phyloP scores from a whole-genome alignment of 30 jellyfish, hydroid and myxozoan genomes.

The Clytia hemisphaerica region DNA sequence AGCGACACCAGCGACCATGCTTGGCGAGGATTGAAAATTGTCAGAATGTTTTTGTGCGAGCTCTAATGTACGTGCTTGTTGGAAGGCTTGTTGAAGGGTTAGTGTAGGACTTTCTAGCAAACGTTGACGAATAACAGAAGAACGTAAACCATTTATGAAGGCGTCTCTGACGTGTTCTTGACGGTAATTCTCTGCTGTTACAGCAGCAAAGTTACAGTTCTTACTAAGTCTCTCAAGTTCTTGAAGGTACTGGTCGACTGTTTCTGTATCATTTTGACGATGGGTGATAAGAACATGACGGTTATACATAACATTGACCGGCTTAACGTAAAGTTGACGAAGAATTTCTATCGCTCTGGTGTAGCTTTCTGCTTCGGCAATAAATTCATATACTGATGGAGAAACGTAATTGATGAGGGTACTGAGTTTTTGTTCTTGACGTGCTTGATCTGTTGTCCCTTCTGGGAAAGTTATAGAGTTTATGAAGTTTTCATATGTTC shows the following conservation, averaged over 20 bases:
- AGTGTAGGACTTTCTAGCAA: conserved; percentile 35
- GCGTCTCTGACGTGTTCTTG: conserved; percentile 45
- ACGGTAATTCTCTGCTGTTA: conserved; percentile 43
- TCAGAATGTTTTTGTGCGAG: conserved; percentile 41
- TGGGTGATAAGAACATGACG: conserved; percentile 23
- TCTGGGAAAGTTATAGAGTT: too few species aligned
- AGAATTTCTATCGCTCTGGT: conserved; percentile 11
- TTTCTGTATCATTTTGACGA: conserved; percentile 10
- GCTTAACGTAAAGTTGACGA: neutral
- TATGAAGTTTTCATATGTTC: conserved; percentile 21
- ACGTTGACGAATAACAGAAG: conserved; percentile 38
- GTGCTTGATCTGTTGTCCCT: too few species aligned
- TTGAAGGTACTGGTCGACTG: conserved; percentile 26
- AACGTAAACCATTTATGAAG: conserved; percentile 43
- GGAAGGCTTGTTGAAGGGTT: conserved; percentile 7
- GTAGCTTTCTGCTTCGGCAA: neutral
- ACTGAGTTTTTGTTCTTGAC: neutral
- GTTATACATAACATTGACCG: conserved; percentile 23
- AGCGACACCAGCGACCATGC: neutral
- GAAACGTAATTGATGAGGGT: neutral
- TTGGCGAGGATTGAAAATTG: neutral
- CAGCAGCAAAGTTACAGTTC: conserved; percentile 2
- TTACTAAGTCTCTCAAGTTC: conserved; percentile 13
- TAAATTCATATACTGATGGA: neutral
- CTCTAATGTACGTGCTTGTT: conserved; percentile 53